Base-by-base conservation (phyloP, 2,113 vertebrate genomes). In the Blennius ocellaris region DNA sequence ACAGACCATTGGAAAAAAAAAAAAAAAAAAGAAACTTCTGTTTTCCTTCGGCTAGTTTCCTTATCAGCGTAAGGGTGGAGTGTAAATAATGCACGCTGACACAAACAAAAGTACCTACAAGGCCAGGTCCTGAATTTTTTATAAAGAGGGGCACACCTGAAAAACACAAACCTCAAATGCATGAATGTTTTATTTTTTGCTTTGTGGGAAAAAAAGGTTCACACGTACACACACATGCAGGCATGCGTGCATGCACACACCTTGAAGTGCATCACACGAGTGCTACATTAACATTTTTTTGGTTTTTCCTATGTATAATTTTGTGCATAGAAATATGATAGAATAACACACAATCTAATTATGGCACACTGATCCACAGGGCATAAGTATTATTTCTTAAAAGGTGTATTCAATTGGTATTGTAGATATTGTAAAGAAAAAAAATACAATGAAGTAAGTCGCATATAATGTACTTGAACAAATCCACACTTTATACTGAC, bases 1-100 rank as follows among this genome's bases (percentile, higher is more conserved):
- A 80, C 40, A 44, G 71, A 58, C 48, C 2, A 66, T 40, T 3
- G 9, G 3, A 3, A 14, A 8, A 15, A 16, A 48, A 30, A 30
- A 30, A 30, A 11, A 59, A 44, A 40, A 15, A 48, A 39, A 5
- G 0, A 38, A 11, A 21, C 8, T 36, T 15, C 5, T 51, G 16
- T 38, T 73, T 71, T 53, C 7, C 58, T 75, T 45, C 11, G 47
- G 41, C 14, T 68, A 15, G 38, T 14, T 37, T 58, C 36, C 8
- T 4, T 10, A 5, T 38, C 11, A 15, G 11, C 8, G 14, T 21
- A 17, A 4, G 7, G 41, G 49, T 37, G 36, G 21, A 3, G 52
- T 69, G 59, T 81, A 65, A 76, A 75, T 62, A 75, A 80, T 54
- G 53, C 65, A 68, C 10, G 63, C 15, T 9, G 54, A 72, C 21